phyloP scores from a whole-genome alignment of 2,888 invertebrate species.

The Phorcus lineatus region DNA sequence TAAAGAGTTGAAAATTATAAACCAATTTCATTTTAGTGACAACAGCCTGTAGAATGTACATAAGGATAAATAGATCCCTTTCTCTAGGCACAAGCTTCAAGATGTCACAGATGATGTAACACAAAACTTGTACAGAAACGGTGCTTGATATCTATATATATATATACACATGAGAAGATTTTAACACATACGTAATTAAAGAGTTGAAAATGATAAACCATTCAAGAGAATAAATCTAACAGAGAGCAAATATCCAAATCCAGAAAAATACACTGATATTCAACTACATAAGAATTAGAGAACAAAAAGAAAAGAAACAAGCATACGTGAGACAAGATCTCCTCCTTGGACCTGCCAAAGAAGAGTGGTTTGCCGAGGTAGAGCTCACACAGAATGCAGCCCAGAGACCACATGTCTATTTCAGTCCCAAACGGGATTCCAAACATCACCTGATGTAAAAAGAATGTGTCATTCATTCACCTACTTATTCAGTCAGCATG shows the following conservation, averaged over 20 bases:
- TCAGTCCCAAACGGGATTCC: slow-evolving; percentile 70
- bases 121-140: neutral
- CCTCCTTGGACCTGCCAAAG: slow-evolving; percentile 53
- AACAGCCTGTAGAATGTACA: too few relatives aligned
- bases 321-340: slow-evolving; percentile 57
- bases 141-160: neutral
- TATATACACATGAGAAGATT: too few relatives aligned
- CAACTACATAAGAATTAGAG: too few relatives aligned
- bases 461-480: too few relatives aligned
- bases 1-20: neutral
- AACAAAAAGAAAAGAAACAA: neutral
- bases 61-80: too few relatives aligned
- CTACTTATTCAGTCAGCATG: too few relatives aligned
- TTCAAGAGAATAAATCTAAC: neutral
- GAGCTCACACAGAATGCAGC: slow-evolving; percentile 70
- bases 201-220: neutral
- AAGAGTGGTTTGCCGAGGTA: slow-evolving; percentile 63
- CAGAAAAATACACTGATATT: too few relatives aligned
- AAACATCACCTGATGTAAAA: slow-evolving; percentile 58
- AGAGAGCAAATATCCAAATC: too few relatives aligned
- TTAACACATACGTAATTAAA: too few relatives aligned
- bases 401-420: slow-evolving; percentile 73
- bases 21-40: too few relatives aligned
- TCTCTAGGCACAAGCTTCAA: too few relatives aligned
- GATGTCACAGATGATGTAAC: neutral